Evolutionary conservation across 2,113 vertebrate species (phyloP).

Genomic region (Megaptera novaeangliae): DNA sequence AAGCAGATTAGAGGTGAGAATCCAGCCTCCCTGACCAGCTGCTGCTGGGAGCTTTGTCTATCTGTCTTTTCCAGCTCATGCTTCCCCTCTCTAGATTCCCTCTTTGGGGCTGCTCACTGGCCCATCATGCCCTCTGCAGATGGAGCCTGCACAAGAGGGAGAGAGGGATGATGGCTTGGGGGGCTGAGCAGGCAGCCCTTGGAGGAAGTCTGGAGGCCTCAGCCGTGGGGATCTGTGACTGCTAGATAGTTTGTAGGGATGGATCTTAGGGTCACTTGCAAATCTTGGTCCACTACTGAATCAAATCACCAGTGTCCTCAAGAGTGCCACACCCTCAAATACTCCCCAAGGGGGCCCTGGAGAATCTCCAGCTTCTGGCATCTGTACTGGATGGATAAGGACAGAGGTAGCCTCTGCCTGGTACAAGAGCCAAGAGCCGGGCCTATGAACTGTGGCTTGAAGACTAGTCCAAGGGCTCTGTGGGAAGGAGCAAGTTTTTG

Average conservation of each 20-base stretch:
- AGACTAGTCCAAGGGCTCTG: background rate
- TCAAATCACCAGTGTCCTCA: accelerated
- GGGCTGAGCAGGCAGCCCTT: constrained; percentile 35
- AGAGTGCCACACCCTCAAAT: background rate
- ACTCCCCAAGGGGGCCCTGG: background rate
- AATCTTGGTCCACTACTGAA: accelerated
- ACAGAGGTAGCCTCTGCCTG: background rate
- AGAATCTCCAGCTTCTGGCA: background rate
- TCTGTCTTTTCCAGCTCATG: constrained; percentile 61
- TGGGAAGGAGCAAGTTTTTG: background rate
- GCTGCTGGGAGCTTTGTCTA: constrained; percentile 80
- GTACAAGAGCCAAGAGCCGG: background rate
- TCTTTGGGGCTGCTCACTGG: constrained; percentile 51
- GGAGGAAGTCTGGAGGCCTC: background rate
- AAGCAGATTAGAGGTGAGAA: constrained; percentile 84
- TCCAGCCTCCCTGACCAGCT: constrained; percentile 81
- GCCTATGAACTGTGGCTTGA: background rate
- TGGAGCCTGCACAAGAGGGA: background rate
- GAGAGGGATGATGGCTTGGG: background rate
- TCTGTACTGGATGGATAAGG: background rate
- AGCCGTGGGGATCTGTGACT: background rate
- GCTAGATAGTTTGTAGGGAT: background rate
- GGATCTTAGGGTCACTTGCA: accelerated
- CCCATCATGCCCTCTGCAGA: constrained; percentile 45
- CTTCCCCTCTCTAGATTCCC: constrained; percentile 52